Conservation (phyloP, 53 echinoderm and acorn worm genomes). For the Echinarachnius parma region DNA sequence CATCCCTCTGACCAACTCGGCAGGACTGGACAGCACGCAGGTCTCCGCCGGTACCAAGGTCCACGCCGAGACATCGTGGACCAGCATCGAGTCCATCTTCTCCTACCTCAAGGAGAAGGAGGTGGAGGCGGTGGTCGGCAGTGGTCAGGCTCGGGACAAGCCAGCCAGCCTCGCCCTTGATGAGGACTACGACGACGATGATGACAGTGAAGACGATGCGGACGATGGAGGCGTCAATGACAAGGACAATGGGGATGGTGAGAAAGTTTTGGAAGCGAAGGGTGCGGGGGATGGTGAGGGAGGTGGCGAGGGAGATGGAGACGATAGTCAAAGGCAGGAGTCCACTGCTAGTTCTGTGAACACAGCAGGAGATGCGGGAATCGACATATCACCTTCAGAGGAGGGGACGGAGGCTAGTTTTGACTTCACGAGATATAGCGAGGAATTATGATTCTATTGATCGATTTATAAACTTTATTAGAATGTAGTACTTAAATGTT, state of each 20-base stretch:
- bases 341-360: too few species aligned
- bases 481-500: too few species aligned
- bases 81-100: slow-evolving; percentile 67
- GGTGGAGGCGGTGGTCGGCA: neutral
- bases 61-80: slow-evolving; percentile 84
- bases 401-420: slow-evolving; percentile 38
- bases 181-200: slow-evolving; percentile 14
- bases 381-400: slow-evolving; percentile 37
- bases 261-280: neutral
- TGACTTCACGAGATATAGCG: slow-evolving; percentile 20
- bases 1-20: neutral
- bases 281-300: slow-evolving; percentile 4
- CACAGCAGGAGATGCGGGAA: slow-evolving; percentile 10
- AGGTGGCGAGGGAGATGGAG: neutral
- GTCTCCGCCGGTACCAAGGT: slow-evolving; percentile 58
- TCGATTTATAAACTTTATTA: too few species aligned
- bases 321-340: slow-evolving; percentile 10
- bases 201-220: neutral
- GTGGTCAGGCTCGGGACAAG: neutral
- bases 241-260: too few species aligned
- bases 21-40: slow-evolving; percentile 6
- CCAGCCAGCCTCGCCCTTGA: neutral
- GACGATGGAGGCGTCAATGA: neutral
- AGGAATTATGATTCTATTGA: slow-evolving; percentile 33
- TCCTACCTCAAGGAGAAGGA: slow-evolving; percentile 39